Evolutionary conservation across 2,113 vertebrate genomes (phyloP).

Genomic region (Mastomys coucha): DNA sequence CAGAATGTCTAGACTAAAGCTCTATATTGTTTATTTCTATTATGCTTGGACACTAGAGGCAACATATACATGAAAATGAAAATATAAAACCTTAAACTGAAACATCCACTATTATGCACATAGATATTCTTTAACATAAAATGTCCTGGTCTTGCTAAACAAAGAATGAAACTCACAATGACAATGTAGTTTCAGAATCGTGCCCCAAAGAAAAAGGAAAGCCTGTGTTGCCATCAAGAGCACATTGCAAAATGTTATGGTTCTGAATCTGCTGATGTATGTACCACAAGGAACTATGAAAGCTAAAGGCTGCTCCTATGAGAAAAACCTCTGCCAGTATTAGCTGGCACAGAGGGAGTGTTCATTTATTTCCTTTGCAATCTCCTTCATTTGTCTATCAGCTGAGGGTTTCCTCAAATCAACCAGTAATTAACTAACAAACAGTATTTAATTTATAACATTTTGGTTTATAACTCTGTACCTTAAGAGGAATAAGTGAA

Average conservation of each 20-base stretch:
- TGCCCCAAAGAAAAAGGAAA: constrained; percentile 38
- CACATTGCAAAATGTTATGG: constrained; percentile 42
- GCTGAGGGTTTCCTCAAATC: constrained; percentile 42
- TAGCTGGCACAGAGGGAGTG: not conserved
- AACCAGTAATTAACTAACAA: constrained; percentile 61
- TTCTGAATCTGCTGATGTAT: constrained; percentile 55
- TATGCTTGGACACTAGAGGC: constrained; percentile 1
- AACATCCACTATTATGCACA: constrained; percentile 38
- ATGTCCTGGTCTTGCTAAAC: constrained; percentile 53
- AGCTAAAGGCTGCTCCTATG: not conserved
- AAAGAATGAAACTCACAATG: constrained; percentile 56
- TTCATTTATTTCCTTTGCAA: constrained; percentile 47
- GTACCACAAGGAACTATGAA: constrained; percentile 64
- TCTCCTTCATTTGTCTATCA: constrained; percentile 48
- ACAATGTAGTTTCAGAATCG: not conserved
- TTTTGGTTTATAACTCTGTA: constrained; percentile 19
- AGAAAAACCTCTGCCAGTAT: constrained; percentile 44
- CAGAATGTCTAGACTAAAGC: not conserved
- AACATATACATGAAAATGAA: constrained; percentile 17
- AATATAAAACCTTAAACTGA: constrained; percentile 54
- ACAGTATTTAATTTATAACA: constrained; percentile 38
- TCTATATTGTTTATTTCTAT: constrained; percentile 58
- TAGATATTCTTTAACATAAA: constrained; percentile 40
- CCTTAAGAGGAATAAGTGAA: too few relatives aligned
- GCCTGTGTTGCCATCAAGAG: constrained; percentile 47